Percentiles rank a stretch among this genome's conserved stretches.
These are phyloP conservation scores for Phaenicophaeus curvirostris DNA, from an alignment of 2,797 vertebrate genomes.

Conservation along the genomic window DNA sequence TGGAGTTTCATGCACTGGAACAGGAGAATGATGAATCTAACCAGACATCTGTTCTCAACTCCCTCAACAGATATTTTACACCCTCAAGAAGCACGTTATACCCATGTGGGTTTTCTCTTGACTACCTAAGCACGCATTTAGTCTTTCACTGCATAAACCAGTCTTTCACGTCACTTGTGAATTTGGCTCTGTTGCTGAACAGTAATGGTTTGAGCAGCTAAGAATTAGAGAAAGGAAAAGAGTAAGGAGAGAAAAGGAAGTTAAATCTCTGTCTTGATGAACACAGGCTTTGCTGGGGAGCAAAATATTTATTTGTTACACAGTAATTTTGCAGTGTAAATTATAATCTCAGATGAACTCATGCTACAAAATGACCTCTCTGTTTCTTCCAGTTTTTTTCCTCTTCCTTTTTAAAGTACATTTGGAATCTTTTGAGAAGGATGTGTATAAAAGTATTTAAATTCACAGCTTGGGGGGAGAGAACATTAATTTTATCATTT, in stretches of 20 bases:
- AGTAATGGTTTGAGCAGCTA: slow-evolving; percentile 10
- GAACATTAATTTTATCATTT: slow-evolving; percentile 22
- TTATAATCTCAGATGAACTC: not conserved
- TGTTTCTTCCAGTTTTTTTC: accelerated
- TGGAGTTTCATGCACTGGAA: not conserved
- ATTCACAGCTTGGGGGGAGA: not conserved
- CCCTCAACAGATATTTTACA: not conserved
- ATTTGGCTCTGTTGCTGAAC: not conserved
- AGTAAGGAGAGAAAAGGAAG: not conserved
- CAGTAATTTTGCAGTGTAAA: not conserved
- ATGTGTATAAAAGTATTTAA: not conserved
- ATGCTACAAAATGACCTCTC: not conserved
- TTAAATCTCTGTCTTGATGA: not conserved
- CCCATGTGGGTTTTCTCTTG: not conserved
- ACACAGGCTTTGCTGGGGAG: not conserved
- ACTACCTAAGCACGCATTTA: not conserved
- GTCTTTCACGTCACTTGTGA: not conserved
- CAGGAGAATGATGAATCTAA: not conserved
- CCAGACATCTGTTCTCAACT: not conserved
- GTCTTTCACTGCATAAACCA: not conserved
- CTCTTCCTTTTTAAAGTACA: not conserved
- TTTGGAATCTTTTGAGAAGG: not conserved
- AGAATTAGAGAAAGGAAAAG: not conserved
- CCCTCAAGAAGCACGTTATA: not conserved
- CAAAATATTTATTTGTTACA: not conserved